These are phyloP conservation scores for Scaptomyza cyrtandrae DNA, from an alignment of 2,888 invertebrate species.

Conservation along the genomic window DNA sequence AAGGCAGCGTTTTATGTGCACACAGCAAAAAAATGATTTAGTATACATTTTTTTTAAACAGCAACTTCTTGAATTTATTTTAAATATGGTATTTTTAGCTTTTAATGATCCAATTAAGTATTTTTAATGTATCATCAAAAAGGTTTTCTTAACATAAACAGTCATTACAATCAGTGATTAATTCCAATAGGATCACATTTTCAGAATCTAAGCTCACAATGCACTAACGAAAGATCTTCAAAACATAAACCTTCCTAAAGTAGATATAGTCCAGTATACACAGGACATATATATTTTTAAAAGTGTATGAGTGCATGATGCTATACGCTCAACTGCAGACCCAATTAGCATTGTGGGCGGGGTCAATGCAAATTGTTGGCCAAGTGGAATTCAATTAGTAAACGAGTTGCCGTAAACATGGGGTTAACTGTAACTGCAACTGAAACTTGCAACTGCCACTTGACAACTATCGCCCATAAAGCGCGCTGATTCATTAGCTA, in stretches of 20 bases:
- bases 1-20: neutral
- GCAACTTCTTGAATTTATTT: too few relatives aligned
- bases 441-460: slow-evolving; percentile 12
- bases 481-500: slow-evolving; percentile 49
- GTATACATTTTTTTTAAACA: neutral
- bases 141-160: too few relatives aligned
- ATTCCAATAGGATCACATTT: too few relatives aligned
- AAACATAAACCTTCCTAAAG: too few relatives aligned
- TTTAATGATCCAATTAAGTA: too few relatives aligned
- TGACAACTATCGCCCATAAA: slow-evolving; percentile 69
- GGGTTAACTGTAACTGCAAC: slow-evolving; percentile 22
- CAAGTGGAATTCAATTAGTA: slow-evolving; percentile 61
- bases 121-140: too few relatives aligned
- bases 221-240: too few relatives aligned
- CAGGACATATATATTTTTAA: too few relatives aligned
- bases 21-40: neutral
- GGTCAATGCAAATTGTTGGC: slow-evolving; percentile 52
- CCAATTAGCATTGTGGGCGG: slow-evolving; percentile 46
- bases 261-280: too few relatives aligned
- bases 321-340: slow-evolving; percentile 41
- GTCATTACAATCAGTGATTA: too few relatives aligned
- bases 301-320: neutral
- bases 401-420: slow-evolving; percentile 13
- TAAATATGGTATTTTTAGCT: too few relatives aligned
- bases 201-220: too few relatives aligned